Evolutionary conservation across 2,797 vertebrate genomes (phyloP).

Genomic region (Acipenser oxyrinchus): DNA sequence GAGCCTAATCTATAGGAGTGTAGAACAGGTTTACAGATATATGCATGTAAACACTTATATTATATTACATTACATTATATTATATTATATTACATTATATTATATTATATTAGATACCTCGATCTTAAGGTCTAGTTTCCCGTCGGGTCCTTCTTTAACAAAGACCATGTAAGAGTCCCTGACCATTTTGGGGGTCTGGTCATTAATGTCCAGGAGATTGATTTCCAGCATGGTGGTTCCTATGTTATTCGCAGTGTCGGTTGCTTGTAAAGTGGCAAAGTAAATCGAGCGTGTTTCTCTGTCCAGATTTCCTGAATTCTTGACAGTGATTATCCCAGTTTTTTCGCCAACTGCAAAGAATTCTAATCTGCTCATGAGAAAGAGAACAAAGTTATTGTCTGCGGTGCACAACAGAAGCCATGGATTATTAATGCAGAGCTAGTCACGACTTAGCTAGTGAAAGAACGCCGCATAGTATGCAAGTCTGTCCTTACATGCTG

Average conservation of each 20-base stretch:
- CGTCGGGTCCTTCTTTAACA: conserved; percentile 52
- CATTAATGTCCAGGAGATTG: conserved; percentile 70
- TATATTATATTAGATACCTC: conserved; percentile 33
- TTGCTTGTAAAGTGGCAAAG: conserved; percentile 73
- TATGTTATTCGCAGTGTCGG: conserved; percentile 47
- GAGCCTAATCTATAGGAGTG: neutral
- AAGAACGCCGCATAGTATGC: neutral
- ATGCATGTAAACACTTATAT: neutral
- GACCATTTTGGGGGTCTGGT: conserved; percentile 53
- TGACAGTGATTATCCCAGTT: conserved; percentile 59
- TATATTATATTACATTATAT: too few species aligned
- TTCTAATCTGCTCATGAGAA: conserved; percentile 43
- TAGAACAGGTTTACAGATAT: neutral
- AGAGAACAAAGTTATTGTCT: neutral
- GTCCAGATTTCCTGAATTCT: conserved; percentile 53
- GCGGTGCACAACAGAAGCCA: conserved; percentile 1
- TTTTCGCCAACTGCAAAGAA: conserved; percentile 55
- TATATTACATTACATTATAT: too few species aligned
- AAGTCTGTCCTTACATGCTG: conserved; percentile 64
- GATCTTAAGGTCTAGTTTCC: conserved; percentile 29
- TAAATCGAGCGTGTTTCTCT: conserved; percentile 64
- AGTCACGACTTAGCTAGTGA: neutral
- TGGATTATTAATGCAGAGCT: neutral
- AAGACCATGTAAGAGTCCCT: conserved; percentile 58
- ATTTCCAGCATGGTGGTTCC: conserved; percentile 69